Evolutionary conservation across 2,888 invertebrate species (phyloP), one percentile per base, ranked within the genome.

Genomic region (Lepeophtheirus nordmannii): DNA sequence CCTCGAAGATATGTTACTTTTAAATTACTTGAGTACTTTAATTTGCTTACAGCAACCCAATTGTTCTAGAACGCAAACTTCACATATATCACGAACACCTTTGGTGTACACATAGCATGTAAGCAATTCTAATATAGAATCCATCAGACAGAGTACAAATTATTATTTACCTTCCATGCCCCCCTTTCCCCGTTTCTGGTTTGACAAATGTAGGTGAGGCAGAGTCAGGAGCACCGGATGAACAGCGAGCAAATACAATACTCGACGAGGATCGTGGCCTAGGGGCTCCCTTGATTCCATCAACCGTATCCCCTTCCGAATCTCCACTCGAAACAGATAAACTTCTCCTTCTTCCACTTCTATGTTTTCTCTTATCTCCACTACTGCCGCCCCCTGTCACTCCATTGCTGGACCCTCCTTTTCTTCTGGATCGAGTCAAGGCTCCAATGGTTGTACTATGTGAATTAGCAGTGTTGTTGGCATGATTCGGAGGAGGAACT

Each of bases 301-400:
- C 60, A 38, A 37, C 30, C 2, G 11, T 17, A n/a, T 60, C 60
- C 10, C 60, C 60, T 23, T 60, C 60, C 22, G 60, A 60, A 14
- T 60, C 60, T 10, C 38, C 38, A 22, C 30, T 30, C 10, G 60
- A 60, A 11, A 38, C 60, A 10, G 60, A 60, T 10, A 37, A 37
- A 14, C 60, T 60, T 14, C 60, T 23, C 11, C 37, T 20, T 60
- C 60, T 20, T 23, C 60, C 60, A 10, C 22, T 14, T 10, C 37
- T 23, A 2, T 23, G 30, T 37, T 60, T 60, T 2, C 60, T 17
- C 20, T 38, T 23, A 22, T 30, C 60, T 30, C 38, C 60, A 17
- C 17, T 14, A 38, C 37, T 60, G 1, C 22, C 20, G 1, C 22
- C 20, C 20, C 57, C n/a, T 1, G 60, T 37, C 60, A 38, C 20